phyloP scores from a whole-genome alignment of 2,888 invertebrate genomes.

The Nemotelus pantherinus region DNA sequence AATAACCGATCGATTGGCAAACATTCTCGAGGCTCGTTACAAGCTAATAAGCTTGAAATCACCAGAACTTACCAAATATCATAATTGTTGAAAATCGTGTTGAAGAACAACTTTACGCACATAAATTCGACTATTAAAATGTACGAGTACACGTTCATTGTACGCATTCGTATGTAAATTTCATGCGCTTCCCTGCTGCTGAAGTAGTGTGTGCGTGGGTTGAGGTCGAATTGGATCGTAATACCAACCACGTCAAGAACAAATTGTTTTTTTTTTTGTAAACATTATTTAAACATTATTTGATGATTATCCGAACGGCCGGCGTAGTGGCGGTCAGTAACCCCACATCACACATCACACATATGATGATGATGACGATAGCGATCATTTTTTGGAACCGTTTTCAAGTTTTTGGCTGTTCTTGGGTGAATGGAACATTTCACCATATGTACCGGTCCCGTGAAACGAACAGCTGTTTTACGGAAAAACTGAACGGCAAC shows the following conservation, averaged over 20 bases:
- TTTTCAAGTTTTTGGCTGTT: no score
- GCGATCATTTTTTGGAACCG: background rate
- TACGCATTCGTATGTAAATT: background rate
- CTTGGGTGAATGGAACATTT: no score
- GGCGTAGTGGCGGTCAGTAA: slow-evolving; percentile 20
- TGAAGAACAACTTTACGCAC: no score
- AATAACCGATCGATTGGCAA: no score
- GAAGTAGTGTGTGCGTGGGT: slow-evolving; percentile 15
- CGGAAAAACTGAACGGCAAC: slow-evolving; percentile 1
- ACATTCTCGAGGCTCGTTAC: no score
- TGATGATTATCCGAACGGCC: slow-evolving; percentile 24
- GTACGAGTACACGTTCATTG: no score
- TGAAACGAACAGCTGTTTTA: slow-evolving; percentile 31
- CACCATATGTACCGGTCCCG: background rate
- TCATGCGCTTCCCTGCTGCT: background rate
- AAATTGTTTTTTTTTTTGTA: slow-evolving; percentile 15
- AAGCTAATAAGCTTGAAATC: no score
- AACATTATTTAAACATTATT: slow-evolving; percentile 6
- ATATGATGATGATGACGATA: background rate
- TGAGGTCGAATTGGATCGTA: background rate
- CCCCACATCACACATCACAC: background rate
- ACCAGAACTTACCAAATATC: no score
- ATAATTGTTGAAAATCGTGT: no score
- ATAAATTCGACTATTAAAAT: no score
- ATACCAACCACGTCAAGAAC: background rate